Evolutionary conservation across 2,888 invertebrate genomes (phyloP), one percentile per base, ranked within the genome.

Genomic region (Trachelus tabidus): DNA sequence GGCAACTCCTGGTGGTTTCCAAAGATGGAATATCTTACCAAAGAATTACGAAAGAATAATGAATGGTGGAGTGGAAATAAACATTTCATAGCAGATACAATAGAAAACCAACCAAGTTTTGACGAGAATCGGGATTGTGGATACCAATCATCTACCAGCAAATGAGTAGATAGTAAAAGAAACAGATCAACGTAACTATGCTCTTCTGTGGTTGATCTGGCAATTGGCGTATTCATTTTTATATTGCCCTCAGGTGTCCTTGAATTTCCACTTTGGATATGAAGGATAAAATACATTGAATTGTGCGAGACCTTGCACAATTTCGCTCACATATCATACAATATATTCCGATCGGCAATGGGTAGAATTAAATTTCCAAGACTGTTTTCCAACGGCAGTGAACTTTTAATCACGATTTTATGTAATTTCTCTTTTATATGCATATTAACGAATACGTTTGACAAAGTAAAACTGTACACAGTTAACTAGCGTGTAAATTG

Each of bases 41-140:
- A 86, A 76, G 83, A 87, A 78, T 75, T 88, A 34, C 81, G 79
- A 34, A 82, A 81, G 37, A 84, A 76, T 73, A 87, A 83, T 77
- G 73, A 81, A 75, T 79, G 79, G 78, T 83, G 80, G 79, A 77
- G 79, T 76, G 75, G 74, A 75, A 77, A 71, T 71, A 56, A 73
- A 35, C 56, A 56, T 23, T 9, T 56, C 23, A 15, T 56, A 56
- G 9, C 56, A 23, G 79, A 82, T 74, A 82, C 85, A 76, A 76
- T 76, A 9, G 80, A 80, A 76, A 83, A 78, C 34, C 83, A 86
- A n/a, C 78, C 80, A 69, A 77, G 83, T 76, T 71, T 83, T 37
- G 87, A 89, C 79, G 89, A 89, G 56, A 84, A 79, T 78, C 86
- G 82, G 3, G 89, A 90, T 79, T 87, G 83, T 40, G 89, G 89